Evolutionary conservation across 2,888 invertebrate genomes (phyloP), one percentile per base, ranked within the genome.

Genomic region (Morpho helenor): DNA sequence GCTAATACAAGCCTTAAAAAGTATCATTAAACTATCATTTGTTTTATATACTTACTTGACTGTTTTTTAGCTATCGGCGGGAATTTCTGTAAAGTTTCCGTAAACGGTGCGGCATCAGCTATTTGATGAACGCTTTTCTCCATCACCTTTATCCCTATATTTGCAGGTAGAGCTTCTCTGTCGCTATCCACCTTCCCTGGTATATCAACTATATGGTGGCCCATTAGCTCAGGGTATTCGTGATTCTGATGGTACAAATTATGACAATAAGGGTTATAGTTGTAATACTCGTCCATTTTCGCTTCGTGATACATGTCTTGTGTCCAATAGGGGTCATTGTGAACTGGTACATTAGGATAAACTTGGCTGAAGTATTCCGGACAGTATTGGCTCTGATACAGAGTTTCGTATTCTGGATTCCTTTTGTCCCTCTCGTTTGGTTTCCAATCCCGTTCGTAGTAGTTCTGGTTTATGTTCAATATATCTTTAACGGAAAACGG

Each of bases 401-500:
- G 60, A 1, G 76, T 70, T 44, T 87, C 84, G 50, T 79, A 83
- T 7, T 86, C 87, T 10, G 78, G 75, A 4, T 61, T 61, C 52
- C 79, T 71, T 62, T 79, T 73, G 0, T 85, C 85, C 62, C 80
- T 74, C 0, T 85, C 85, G 55, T 68, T 75, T 39, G 73, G 68
- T 63, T 82, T 87, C 87, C 87, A 87, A 7, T 87, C 87, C 62
- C 84, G 72, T 57, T 88, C 88, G 66, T 81, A 87, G 58, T 70
- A 79, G 3, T 80, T 68, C 60, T 84, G 87, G 61, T 80, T 82
- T 51, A 81, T 82, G 56, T 80, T 89, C 8, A 90, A 64, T 10
- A 90, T 90, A 57, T 90, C 88, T 65, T 87, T 90, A 0, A 90
- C 89, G 0, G 76, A 82, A 64, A 90, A 90, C n/a, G 89, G 88